Evolutionary conservation across 2,797 vertebrate species (phyloP).

Genomic region (Lagorchestes hirsutus): DNA sequence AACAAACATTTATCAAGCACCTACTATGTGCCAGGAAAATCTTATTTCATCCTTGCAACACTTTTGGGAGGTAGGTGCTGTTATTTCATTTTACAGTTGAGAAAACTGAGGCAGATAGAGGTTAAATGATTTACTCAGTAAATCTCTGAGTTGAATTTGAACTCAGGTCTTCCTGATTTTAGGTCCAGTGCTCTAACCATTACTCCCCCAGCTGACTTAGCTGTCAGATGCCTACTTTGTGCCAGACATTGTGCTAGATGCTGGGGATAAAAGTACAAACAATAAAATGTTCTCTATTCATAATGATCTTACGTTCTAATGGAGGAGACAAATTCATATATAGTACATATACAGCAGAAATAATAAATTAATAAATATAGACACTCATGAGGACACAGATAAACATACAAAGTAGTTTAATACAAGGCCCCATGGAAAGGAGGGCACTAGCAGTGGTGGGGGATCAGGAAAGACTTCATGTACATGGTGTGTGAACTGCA

Average conservation of each 20-base stretch:
- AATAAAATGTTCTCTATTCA: not conserved
- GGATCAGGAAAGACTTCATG: not conserved
- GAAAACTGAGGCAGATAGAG: not conserved
- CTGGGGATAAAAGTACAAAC: not conserved
- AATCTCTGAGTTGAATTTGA: too few relatives aligned
- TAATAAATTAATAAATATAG: not conserved
- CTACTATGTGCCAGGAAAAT: not conserved
- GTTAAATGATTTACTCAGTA: not conserved
- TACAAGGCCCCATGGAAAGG: not conserved
- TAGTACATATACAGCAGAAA: not conserved
- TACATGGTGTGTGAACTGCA: not conserved
- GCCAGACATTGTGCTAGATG: not conserved
- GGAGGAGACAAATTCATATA: not conserved
- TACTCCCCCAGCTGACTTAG: not conserved
- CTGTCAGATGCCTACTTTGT: not conserved
- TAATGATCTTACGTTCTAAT: not conserved
- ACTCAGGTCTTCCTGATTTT: not conserved
- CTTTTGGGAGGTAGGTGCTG: too few relatives aligned
- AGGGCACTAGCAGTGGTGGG: not conserved
- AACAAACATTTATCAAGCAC: not conserved
- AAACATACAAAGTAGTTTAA: not conserved
- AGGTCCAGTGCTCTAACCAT: not conserved
- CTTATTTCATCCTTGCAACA: not conserved
- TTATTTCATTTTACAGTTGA: too few relatives aligned
- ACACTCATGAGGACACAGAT: not conserved